Evolutionary conservation across 2,797 vertebrate genomes (phyloP), one percentile per base, ranked within the genome.

Genomic region (Pangasius macronema): DNA sequence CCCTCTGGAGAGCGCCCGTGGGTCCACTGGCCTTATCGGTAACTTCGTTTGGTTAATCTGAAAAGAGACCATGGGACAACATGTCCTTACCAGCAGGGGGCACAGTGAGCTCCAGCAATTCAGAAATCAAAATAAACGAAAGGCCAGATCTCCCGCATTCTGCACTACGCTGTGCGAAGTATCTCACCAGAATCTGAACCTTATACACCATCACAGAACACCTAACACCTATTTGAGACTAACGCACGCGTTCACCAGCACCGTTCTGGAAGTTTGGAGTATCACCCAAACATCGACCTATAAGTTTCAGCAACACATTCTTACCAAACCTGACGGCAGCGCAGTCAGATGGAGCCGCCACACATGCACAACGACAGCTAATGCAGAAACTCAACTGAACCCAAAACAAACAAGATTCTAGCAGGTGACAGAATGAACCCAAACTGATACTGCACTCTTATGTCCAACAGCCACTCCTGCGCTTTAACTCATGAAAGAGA

Each of bases 1-100:
- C 89, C 98, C 97, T 90, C 98, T 96, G 92, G 97, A 97, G 93
- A 99, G 96, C 87, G 97, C 95, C 89, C 98, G 96, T 89, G 98
- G 94, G 89, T 99, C 98, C 92, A 97, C 94, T 27, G 93, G 94
- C 86, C 98, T 93, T 84, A 97, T 92, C 0, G 97, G 95, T 93
- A 97, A 73, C 93, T 99, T 99, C 0, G 97, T 98, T 94, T 98
- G 98, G 92, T 97, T 99, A 81, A 99, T 97, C 98, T 99, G 96
- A 86, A 85, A 85, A 5, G 1, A 27, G 84, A 81, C 84, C 82
- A 86, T 0, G 39, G 72, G 39, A 65, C n/a, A 24, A 3, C 8
- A 75, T n/a, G n/a, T 87, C 14, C 2, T 84, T 82, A 91, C 91
- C 94, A 95, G 94, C 94, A 96, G 95, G 92, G 93, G 93, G 94